Evolutionary conservation across 2,888 invertebrate genomes (phyloP).

Genomic region (Metacarcinus magister): DNA sequence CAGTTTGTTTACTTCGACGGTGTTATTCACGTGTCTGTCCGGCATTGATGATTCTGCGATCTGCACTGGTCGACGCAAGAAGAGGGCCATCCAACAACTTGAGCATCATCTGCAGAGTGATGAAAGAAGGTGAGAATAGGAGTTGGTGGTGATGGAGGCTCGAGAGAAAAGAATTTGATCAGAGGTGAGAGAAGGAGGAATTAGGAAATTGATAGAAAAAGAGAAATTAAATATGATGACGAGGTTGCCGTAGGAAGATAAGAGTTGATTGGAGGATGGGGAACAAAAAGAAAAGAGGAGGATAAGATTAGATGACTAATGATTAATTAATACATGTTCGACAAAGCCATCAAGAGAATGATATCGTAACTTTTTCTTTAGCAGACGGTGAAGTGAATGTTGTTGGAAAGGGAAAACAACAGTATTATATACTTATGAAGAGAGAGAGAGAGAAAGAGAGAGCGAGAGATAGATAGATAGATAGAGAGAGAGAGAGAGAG

Average conservation of each 20-base stretch:
- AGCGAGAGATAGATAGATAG: too few relatives aligned
- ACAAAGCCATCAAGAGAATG: too few relatives aligned
- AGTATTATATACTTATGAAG: too few relatives aligned
- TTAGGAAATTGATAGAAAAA: too few relatives aligned
- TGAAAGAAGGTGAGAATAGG: background rate
- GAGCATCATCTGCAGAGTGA: background rate
- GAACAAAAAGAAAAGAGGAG: too few relatives aligned
- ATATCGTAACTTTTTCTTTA: too few relatives aligned
- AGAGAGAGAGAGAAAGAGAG: too few relatives aligned
- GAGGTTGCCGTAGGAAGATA: background rate
- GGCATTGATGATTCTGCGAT: background rate
- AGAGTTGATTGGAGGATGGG: background rate
- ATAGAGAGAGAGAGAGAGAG: too few relatives aligned
- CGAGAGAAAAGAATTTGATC: background rate
- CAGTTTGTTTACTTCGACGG: conserved; percentile 32
- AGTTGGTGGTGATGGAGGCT: background rate
- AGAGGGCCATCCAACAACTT: background rate
- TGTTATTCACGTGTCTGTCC: conserved; percentile 51
- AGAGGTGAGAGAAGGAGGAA: background rate
- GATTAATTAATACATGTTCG: too few relatives aligned
- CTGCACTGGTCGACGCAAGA: conserved; percentile 51
- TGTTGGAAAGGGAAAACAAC: too few relatives aligned
- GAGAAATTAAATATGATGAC: background rate
- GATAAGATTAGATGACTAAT: too few relatives aligned
- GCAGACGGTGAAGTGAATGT: too few relatives aligned